A percentile compares a stretch with the other conserved stretches of the same genome.
Evolutionary conservation across 2,113 vertebrate genomes (phyloP).

Genomic region (Boulengerochromis microlepis): DNA sequence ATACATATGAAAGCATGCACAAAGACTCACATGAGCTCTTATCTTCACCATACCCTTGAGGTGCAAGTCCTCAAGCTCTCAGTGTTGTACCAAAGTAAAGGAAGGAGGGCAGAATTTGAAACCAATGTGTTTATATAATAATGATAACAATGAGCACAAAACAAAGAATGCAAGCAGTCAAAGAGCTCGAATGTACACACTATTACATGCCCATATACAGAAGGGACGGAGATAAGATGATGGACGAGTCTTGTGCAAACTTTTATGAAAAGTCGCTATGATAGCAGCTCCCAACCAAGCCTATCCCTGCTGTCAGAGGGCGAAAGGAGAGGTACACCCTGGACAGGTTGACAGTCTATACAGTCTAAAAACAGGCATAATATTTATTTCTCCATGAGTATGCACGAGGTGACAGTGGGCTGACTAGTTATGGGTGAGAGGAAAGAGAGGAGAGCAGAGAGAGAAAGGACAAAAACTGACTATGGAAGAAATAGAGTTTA

Average conservation of each 20-base stretch:
- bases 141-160: background rate
- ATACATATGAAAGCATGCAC: constrained; percentile 32
- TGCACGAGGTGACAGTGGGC: background rate
- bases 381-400: background rate
- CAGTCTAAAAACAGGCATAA: rapidly evolving
- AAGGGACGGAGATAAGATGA: background rate
- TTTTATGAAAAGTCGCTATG: background rate
- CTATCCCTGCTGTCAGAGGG: background rate
- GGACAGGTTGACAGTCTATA: background rate
- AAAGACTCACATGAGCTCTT: constrained; percentile 2
- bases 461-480: background rate
- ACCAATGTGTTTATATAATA: background rate
- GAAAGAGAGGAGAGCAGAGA: background rate
- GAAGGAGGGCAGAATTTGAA: constrained; percentile 10
- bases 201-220: background rate
- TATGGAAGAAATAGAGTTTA: background rate
- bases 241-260: background rate
- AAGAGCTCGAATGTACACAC: background rate
- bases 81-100: constrained; percentile 21
- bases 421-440: background rate
- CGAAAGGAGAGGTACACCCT: rapidly evolving
- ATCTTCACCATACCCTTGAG: constrained; percentile 37
- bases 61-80: constrained; percentile 16
- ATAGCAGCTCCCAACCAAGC: background rate
- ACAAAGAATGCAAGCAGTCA: background rate